Evolutionary conservation across 2,797 vertebrate species (phyloP), one percentile per base, ranked within the genome.

Genomic region (Sebastes iracundus): DNA sequence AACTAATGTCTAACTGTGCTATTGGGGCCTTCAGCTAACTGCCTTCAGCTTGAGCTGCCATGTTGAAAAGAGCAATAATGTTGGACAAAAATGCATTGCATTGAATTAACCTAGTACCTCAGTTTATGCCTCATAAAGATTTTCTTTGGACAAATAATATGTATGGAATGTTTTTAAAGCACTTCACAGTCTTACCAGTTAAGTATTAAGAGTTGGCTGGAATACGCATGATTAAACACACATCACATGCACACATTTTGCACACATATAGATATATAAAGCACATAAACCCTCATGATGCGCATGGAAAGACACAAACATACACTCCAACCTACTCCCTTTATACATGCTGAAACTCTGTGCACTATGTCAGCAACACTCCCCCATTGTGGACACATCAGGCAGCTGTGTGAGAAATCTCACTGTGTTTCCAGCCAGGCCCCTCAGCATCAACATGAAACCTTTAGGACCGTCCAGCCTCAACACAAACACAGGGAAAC

Each of bases 401-500:
- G 67, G 82, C 65, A 86, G 75, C 81, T 74, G 80, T 83, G 84
- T 79, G 76, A 83, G 74, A 88, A 83, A 60, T 80, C 70, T 85
- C 75, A 35, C 77, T 38, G 62, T 49, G 52, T 87, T 83, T 84
- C 75, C 75, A 85, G 52, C 23, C 76, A 38, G 68, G n/a, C 80
- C 72, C 62, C 65, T 58, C 46, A 27, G 65, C 76, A 77, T 89
- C 75, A 55, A 68, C 38, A 53, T 1, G 20, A 77, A 83, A 53
- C 59, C 60, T 49, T 52, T 7, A 42, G 80, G 74, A 74, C 68
- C 27, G 16, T 73, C 52, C 72, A 72, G 62, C 70, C 85, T 85
- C 71, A 83, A 89, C 77, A 90, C 79, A 89, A 84, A 90, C 82
- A 79, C 42, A 65, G 69, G 52, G 58, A 75, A 81, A 82, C 80